Conservation (phyloP, 53 echinoderm and acorn worm species). For the Stichopus horrens region DNA sequence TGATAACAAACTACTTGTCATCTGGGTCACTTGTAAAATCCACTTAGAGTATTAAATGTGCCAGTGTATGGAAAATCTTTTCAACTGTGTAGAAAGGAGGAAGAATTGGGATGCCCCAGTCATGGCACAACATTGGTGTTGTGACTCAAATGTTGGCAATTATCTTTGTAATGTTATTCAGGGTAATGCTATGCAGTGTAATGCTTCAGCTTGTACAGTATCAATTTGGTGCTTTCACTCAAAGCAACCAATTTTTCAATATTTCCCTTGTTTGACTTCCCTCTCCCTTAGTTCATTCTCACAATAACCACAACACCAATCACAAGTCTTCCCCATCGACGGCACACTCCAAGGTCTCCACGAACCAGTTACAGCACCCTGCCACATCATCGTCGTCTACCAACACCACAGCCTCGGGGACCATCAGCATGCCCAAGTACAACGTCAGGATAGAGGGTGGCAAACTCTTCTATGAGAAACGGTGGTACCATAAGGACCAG, state of each 20-base stretch:
- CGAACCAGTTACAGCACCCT: conserved; percentile 52
- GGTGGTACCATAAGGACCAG: conserved; percentile 95
- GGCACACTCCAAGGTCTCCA: conserved; percentile 6
- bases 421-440: conserved; percentile 76
- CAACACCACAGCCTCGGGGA: conserved; percentile 44
- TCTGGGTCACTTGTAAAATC: too few relatives aligned
- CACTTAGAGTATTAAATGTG: too few relatives aligned
- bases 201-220: too few relatives aligned
- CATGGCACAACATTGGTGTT: too few relatives aligned
- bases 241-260: background rate
- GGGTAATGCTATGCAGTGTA: background rate
- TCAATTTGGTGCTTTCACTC: background rate
- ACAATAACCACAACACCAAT: conserved; percentile 33
- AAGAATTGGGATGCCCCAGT: too few relatives aligned
- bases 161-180: background rate
- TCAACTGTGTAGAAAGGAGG: too few relatives aligned
- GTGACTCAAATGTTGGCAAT: background rate
- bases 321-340: conserved; percentile 50
- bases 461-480: conserved; percentile 95
- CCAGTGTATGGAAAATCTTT: too few relatives aligned
- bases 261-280: background rate
- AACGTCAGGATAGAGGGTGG: conserved; percentile 85
- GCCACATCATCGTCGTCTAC: conserved; percentile 52
- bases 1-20: too few relatives aligned
- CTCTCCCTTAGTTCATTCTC: conserved; percentile 31